Percentiles rank a stretch among this genome's conserved stretches.
These are phyloP conservation scores for Petroica traversi DNA, from an alignment of 2,113 vertebrate genomes.

Conservation along the genomic window DNA sequence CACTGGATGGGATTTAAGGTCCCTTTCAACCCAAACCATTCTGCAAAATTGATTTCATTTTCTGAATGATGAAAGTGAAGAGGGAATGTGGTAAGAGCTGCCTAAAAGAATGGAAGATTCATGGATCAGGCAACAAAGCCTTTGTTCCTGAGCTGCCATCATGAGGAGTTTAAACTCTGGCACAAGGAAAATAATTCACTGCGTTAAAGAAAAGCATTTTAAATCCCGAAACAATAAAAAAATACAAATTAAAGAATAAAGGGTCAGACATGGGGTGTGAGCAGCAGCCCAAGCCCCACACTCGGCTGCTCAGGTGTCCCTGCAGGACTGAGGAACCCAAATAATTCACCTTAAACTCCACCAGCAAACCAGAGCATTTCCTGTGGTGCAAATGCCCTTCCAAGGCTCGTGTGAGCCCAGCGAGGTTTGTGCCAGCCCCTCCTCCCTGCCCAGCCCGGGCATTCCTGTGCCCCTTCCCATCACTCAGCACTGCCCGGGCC, in stretches of 20 bases:
- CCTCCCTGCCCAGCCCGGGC: background rate
- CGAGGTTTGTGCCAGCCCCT: background rate
- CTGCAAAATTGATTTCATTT: background rate
- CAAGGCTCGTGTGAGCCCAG: accelerated
- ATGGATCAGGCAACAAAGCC: background rate
- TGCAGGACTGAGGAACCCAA: accelerated
- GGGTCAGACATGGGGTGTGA: accelerated
- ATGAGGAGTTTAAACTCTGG: background rate
- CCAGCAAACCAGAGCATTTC: background rate
- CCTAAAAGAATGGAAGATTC: background rate
- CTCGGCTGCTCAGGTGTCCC: background rate
- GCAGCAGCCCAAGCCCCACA: background rate
- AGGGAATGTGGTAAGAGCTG: background rate
- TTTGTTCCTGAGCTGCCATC: background rate
- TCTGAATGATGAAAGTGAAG: background rate
- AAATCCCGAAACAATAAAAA: accelerated
- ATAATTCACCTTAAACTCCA: accelerated
- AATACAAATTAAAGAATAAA: too few species aligned
- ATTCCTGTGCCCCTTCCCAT: background rate
- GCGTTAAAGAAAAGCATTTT: background rate
- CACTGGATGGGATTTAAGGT: background rate
- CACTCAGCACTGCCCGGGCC: background rate
- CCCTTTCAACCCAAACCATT: background rate
- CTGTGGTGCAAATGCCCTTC: background rate
- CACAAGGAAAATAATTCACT: background rate